phyloP scores from a whole-genome alignment of 2,888 invertebrate genomes.

The Portevinia maculata region DNA sequence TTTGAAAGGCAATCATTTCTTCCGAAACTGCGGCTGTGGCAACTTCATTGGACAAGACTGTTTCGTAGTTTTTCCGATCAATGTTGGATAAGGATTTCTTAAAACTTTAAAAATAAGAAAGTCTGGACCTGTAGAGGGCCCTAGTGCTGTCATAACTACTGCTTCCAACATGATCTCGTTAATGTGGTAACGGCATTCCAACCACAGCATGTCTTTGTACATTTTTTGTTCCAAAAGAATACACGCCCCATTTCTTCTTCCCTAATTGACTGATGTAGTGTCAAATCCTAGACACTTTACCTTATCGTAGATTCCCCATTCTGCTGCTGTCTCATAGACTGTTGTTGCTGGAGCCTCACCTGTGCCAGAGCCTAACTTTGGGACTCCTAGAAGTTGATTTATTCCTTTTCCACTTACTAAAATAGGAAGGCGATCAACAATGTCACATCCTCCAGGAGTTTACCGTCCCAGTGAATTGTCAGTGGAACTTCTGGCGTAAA shows the following conservation, averaged over 20 bases:
- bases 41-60: too few relatives aligned
- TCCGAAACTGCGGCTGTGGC: not conserved
- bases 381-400: too few relatives aligned
- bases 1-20: constrained; percentile 12
- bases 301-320: not conserved
- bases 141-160: too few relatives aligned
- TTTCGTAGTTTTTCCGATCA: too few relatives aligned
- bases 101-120: constrained; percentile 36
- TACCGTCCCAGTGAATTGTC: too few relatives aligned
- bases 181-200: constrained; percentile 41
- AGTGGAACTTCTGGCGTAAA: too few relatives aligned
- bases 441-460: too few relatives aligned
- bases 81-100: constrained; percentile 21
- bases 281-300: not conserved
- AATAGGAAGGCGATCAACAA: too few relatives aligned
- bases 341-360: too few relatives aligned
- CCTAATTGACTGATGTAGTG: constrained; percentile 5
- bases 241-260: not conserved
- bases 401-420: too few relatives aligned
- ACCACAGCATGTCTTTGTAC: constrained; percentile 33
- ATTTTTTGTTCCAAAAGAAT: constrained; percentile 8
- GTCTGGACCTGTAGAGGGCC: constrained; percentile 26
- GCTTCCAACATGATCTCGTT: constrained; percentile 47
- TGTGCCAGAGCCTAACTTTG: too few relatives aligned
- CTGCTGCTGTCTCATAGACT: too few relatives aligned